These are phyloP conservation scores for Syngnathus typhle DNA, from an alignment of 2,113 vertebrate species.

Conservation along the genomic window DNA sequence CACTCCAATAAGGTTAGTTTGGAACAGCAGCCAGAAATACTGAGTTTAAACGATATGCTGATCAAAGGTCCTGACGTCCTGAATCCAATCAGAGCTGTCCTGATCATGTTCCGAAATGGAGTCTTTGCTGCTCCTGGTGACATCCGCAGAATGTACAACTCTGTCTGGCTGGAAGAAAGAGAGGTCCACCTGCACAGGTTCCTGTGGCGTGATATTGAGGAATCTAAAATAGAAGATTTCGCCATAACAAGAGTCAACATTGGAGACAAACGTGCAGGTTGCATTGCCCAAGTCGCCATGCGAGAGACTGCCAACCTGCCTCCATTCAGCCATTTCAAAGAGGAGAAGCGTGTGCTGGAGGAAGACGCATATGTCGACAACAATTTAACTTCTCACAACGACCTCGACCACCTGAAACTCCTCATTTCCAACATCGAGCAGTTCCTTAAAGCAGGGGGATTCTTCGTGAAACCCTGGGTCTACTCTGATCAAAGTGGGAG, in stretches of 20 bases:
- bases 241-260: no score
- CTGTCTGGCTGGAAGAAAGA: neutral
- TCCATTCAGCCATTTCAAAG: no score
- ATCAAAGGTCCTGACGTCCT: slow-evolving; percentile 18
- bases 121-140: neutral
- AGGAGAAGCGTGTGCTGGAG: no score
- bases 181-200: neutral
- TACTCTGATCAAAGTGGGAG: no score
- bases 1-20: no score
- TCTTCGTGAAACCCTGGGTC: neutral
- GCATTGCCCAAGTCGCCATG: no score
- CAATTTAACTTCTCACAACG: no score
- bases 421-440: slow-evolving; percentile 1
- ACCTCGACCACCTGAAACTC: neutral
- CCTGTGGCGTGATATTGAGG: neutral
- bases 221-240: no score
- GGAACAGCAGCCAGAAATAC: neutral
- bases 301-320: neutral
- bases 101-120: slow-evolving; percentile 5
- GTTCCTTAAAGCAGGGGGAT: slow-evolving; percentile 19
- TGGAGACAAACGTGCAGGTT: no score
- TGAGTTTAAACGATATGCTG: neutral
- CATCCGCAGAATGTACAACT: slow-evolving; percentile 3
- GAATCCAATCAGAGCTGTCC: slow-evolving; percentile 22
- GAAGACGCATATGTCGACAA: no score